Percentiles rank a stretch among this genome's conserved stretches.
phyloP scores from a whole-genome alignment of 2,888 invertebrate genomes.

The Pristionchus arcanus region DNA sequence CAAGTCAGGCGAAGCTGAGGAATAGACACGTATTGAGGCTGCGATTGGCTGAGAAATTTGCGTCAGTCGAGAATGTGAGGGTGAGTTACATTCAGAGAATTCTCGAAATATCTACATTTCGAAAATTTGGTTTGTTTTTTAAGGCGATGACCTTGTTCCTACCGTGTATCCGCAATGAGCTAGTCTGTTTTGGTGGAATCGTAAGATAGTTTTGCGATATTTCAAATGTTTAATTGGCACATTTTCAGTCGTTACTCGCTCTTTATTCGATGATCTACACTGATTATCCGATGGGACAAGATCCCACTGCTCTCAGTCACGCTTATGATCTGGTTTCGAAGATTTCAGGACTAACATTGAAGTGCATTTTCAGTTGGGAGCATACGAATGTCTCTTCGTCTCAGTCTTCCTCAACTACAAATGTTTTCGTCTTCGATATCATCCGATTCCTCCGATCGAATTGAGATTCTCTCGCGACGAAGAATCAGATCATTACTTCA shows the following conservation, averaged over 20 bases:
- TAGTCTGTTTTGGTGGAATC: conserved; percentile 41
- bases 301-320: background rate
- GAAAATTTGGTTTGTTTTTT: background rate
- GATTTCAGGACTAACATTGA: too few species aligned
- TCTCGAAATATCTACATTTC: background rate
- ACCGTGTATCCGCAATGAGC: conserved; percentile 28
- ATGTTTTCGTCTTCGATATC: conserved; percentile 27
- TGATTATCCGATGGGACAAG: conserved; percentile 28
- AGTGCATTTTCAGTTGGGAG: conserved; percentile 6
- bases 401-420: background rate
- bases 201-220: background rate
- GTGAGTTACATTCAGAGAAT: background rate
- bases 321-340: conserved; percentile 40
- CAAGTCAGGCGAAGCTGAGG: conserved; percentile 9
- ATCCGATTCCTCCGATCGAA: background rate
- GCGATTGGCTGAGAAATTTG: conserved; percentile 30
- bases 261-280: conserved; percentile 46
- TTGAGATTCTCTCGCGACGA: conserved; percentile 11
- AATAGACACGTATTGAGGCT: background rate
- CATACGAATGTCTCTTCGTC: conserved; percentile 31
- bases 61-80: conserved; percentile 27
- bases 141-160: conserved; percentile 20
- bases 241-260: background rate
- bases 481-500: background rate
- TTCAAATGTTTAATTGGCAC: too few species aligned